phyloP scores from a whole-genome alignment of 2,113 vertebrate species.

The Odontophorus gujanensis region DNA sequence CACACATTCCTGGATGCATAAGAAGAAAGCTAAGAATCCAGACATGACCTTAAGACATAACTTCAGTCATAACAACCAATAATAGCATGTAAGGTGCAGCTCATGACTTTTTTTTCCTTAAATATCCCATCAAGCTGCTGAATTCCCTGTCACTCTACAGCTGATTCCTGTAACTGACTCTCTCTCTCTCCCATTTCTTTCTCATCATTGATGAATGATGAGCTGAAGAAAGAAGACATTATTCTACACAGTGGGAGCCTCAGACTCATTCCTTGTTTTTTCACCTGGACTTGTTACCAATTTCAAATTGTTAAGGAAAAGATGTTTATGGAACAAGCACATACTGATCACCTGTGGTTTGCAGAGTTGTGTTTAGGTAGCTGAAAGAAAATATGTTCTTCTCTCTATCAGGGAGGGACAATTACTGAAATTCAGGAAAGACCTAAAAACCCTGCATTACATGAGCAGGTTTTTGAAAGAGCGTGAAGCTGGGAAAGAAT shows the following conservation, averaged over 20 bases:
- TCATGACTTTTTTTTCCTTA: background rate
- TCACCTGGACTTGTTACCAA: background rate
- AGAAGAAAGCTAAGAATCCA: background rate
- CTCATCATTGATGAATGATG: background rate
- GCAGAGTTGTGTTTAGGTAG: accelerated
- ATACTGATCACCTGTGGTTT: background rate
- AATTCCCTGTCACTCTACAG: background rate
- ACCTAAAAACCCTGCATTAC: background rate
- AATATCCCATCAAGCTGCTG: background rate
- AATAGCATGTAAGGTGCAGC: background rate
- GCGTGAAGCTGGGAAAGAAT: background rate
- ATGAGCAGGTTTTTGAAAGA: background rate
- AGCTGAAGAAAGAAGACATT: background rate
- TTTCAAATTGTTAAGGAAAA: background rate
- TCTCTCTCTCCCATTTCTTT: background rate
- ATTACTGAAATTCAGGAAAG: background rate
- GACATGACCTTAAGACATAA: background rate
- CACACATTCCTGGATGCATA: background rate
- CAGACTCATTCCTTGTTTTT: background rate
- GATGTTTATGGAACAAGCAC: background rate
- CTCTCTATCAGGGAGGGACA: background rate
- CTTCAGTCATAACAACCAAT: background rate
- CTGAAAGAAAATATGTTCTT: background rate
- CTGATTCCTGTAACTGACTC: background rate
- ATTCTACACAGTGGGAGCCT: background rate